Percentiles rank a stretch among this genome's conserved stretches.
phyloP scores from a whole-genome alignment of 2,113 vertebrate genomes.

The Aldabrachelys gigantea region DNA sequence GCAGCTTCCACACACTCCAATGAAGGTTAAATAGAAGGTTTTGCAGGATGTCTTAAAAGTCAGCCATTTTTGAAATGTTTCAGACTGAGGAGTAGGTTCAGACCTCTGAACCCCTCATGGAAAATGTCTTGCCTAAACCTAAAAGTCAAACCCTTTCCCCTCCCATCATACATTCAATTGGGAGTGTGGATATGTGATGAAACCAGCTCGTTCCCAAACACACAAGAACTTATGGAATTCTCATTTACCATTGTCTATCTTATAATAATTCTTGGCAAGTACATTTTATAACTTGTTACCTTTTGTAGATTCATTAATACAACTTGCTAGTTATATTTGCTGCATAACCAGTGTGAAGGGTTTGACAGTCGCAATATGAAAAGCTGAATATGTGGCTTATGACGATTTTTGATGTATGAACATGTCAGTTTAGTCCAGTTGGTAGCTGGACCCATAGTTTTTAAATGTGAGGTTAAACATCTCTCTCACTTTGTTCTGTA shows the following conservation, averaged over 20 bases:
- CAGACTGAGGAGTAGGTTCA: background rate
- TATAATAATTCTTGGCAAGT: background rate
- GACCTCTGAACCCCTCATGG: background rate
- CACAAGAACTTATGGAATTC: background rate
- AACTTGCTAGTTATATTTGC: background rate
- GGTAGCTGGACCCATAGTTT: background rate
- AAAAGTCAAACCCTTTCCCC: background rate
- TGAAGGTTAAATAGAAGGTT: background rate
- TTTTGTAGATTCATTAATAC: background rate
- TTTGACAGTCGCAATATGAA: background rate
- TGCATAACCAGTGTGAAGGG: background rate
- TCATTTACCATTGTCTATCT: background rate
- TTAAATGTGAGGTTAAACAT: fast-evolving
- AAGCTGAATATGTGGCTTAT: background rate
- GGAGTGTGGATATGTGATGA: background rate
- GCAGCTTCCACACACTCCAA: background rate
- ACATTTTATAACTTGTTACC: background rate
- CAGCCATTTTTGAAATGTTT: background rate
- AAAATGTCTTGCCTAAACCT: background rate
- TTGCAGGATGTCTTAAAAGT: background rate
- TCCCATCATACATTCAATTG: background rate
- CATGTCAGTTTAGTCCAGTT: background rate
- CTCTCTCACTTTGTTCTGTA: slow-evolving; percentile 50
- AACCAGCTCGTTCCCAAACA: background rate
- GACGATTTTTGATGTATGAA: background rate